phyloP scores from a whole-genome alignment of 2,113 vertebrate genomes.

The Alligator sinensis region DNA sequence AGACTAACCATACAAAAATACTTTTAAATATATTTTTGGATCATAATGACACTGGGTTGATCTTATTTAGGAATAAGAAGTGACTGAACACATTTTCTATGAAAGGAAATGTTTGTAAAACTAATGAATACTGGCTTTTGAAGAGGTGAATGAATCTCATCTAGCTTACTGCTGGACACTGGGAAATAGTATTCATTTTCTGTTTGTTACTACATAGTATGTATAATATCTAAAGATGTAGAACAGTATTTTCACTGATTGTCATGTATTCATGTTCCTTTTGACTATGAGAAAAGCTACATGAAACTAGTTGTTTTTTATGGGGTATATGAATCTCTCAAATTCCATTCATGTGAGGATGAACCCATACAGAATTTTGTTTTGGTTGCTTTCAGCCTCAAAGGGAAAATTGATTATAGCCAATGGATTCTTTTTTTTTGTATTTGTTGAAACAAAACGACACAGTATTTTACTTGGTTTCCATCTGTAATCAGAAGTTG shows the following conservation, averaged over 20 bases:
- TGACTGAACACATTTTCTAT: conserved; percentile 24
- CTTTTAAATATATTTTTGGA: background rate
- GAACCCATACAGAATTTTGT: background rate
- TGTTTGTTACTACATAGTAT: background rate
- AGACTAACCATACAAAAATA: conserved; percentile 8
- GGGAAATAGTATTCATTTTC: background rate
- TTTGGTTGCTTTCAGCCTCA: background rate
- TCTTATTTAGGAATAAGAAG: conserved; percentile 25
- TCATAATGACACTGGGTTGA: background rate
- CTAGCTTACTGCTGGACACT: background rate
- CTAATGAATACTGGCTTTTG: background rate
- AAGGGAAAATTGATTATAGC: background rate
- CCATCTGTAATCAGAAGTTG: background rate
- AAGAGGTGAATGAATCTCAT: background rate
- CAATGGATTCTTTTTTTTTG: background rate
- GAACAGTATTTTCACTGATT: background rate
- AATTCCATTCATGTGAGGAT: background rate
- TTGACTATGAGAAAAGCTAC: background rate
- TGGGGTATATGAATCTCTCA: background rate
- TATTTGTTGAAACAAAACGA: background rate
- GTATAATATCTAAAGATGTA: background rate
- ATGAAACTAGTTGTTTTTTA: background rate
- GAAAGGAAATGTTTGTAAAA: background rate
- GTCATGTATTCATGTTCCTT: background rate
- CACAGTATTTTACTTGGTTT: background rate